Conservation (phyloP, 2,888 invertebrate genomes). For the Trachelus troglodyta region DNA sequence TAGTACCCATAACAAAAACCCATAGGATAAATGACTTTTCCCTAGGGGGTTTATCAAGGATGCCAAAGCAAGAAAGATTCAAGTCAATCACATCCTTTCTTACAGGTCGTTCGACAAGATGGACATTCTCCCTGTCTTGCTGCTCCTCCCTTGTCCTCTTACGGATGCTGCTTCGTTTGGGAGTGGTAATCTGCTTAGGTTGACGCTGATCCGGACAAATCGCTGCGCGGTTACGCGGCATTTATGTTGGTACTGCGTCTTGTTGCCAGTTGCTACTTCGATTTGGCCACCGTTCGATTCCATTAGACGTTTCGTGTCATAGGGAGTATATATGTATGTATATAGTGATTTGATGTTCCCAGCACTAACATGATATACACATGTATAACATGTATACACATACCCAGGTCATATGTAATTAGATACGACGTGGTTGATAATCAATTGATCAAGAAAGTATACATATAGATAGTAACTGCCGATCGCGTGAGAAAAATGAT, state of each 20-base stretch:
- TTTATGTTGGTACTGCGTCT: slow-evolving; percentile 42
- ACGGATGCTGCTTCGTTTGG: slow-evolving; percentile 48
- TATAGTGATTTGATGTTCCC: too few species aligned
- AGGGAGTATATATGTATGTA: too few species aligned
- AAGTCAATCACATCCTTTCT: background rate
- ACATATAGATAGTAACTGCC: too few species aligned
- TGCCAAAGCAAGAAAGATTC: background rate
- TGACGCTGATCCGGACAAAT: slow-evolving; percentile 74
- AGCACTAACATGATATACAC: too few species aligned
- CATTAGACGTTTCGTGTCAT: too few species aligned
- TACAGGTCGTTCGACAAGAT: background rate
- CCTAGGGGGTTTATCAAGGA: background rate
- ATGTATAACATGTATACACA: too few species aligned
- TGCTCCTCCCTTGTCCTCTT: slow-evolving; percentile 10
- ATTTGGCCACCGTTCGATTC: too few species aligned
- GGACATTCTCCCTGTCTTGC: background rate
- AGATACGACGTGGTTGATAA: too few species aligned
- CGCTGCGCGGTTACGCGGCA: slow-evolving; percentile 64
- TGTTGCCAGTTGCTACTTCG: background rate
- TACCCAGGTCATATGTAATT: too few species aligned
- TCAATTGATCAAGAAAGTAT: too few species aligned
- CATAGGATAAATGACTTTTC: background rate
- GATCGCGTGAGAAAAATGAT: background rate
- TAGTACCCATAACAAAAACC: background rate
- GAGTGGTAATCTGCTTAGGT: slow-evolving; percentile 70